A percentile compares a stretch with the other conserved stretches of the same genome.
Conservation (phyloP, 2,113 vertebrate genomes). For the Oxyura jamaicensis region DNA sequence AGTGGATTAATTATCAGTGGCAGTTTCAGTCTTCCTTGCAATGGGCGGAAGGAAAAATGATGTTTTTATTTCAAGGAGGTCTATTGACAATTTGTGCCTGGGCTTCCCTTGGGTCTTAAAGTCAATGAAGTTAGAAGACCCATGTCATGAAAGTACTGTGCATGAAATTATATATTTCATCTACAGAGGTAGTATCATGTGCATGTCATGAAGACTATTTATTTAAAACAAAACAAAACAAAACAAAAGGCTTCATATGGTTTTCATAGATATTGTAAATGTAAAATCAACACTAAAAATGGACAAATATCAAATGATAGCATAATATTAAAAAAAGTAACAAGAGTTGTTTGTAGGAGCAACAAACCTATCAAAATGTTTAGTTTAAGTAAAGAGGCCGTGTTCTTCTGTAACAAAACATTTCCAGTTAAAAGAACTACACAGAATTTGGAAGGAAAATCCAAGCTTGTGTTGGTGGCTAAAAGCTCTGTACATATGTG, state of each 20-base stretch:
- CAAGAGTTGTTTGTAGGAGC: neutral
- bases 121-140: conserved; percentile 60
- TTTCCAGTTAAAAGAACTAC: neutral
- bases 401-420: neutral
- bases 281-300: neutral
- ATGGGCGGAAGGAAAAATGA: conserved; percentile 78
- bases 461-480: neutral
- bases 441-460: neutral
- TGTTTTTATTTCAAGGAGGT: conserved; percentile 79
- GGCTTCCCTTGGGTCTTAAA: conserved; percentile 67
- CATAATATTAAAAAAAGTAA: neutral
- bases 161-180: conserved; percentile 66
- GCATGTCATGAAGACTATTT: neutral
- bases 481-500: neutral
- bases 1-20: conserved; percentile 80
- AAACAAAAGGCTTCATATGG: neutral
- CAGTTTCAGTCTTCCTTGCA: conserved; percentile 74
- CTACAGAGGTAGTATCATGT: neutral
- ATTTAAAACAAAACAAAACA: neutral
- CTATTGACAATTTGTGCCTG: conserved; percentile 69
- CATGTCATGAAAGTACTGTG: conserved; percentile 41
- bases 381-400: neutral
- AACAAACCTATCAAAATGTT: neutral
- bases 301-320: neutral
- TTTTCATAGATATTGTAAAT: neutral